Percentiles rank a stretch among this genome's conserved stretches.
These are phyloP conservation scores for Polydrusus tereticollis DNA, from an alignment of 2,888 invertebrate genomes.

Conservation along the genomic window DNA sequence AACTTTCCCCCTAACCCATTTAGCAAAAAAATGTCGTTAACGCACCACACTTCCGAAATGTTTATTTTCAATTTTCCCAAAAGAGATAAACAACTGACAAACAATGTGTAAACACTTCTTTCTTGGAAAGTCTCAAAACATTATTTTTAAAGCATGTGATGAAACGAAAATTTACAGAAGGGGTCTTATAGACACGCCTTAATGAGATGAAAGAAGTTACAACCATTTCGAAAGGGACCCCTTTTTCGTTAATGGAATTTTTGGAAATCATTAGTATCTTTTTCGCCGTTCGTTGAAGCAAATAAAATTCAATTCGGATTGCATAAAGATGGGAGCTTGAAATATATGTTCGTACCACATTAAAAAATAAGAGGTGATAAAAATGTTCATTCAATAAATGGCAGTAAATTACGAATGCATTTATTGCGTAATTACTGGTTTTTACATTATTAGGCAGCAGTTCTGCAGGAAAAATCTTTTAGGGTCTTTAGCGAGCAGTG, in stretches of 20 bases:
- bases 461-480: too few relatives aligned
- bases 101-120: constrained; percentile 28
- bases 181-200: constrained; percentile 18
- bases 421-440: too few relatives aligned
- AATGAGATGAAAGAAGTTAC: constrained; percentile 22
- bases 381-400: too few relatives aligned
- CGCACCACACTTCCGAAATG: neutral
- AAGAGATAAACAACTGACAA: constrained; percentile 19
- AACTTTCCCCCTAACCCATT: neutral
- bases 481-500: too few relatives aligned
- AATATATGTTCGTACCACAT: too few relatives aligned
- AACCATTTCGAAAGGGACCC: constrained; percentile 21
- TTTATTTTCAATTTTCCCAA: constrained; percentile 31
- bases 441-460: too few relatives aligned
- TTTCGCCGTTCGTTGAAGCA: neutral
- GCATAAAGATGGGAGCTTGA: neutral
- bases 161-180: constrained; percentile 21
- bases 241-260: constrained; percentile 32
- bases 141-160: constrained; percentile 18
- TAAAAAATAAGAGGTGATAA: too few relatives aligned
- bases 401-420: too few relatives aligned
- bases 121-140: constrained; percentile 22
- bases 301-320: constrained; percentile 15
- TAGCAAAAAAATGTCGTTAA: neutral
- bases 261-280: constrained; percentile 22